Base-by-base conservation (phyloP, 2,797 vertebrate species). In the Craterocephalus amniculus region DNA sequence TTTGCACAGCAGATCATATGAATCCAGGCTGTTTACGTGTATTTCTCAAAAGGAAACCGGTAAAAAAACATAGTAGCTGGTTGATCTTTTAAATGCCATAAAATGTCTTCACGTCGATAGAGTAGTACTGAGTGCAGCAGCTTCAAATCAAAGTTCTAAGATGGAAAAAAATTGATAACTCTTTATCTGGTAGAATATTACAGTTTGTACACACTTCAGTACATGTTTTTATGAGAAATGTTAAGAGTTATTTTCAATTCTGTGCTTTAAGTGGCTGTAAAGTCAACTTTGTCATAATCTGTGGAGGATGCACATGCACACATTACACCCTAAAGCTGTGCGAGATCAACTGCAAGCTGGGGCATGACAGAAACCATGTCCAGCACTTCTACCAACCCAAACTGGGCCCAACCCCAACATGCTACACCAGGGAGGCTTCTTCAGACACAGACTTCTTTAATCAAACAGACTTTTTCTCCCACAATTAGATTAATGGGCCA, bases 321-420 rank as follows among this genome's bases (percentile, higher is more conserved):
- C 57, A 49, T 70, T 59, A 73, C 56, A 79, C 36, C 55, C 60
- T 78, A 34, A 68, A 83, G 80, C 67, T 49, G 40, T 22, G 27
- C 6, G 58, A 34, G 58, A 58, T 69, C 36, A 58, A 60, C 74
- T 72, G 76, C 80, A 84, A 81, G 84, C 70, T 56, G 65, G 61
- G 68, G 55, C 78, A 77, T 31, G 78, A 85, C 24, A 52, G 26
- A 85, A 77, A 66, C 60, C 71, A 83, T 77, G 63, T 63, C 63
- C 70, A 64, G 60, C 59, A 72, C 63, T 70, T 79, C 66, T 54
- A 40, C 45, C 74, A 63, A 67, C 67, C 85, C 45, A 57, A 65
- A 52, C 64, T 83, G 69, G 85, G 75, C 45, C 84, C 72, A 85
- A 86, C 51, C 68, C 74, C 49, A 85, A 73, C 76, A 87, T 38